Evolutionary conservation across 2,888 invertebrate genomes (phyloP).

Genomic region (Coelogynopora nodosa): DNA sequence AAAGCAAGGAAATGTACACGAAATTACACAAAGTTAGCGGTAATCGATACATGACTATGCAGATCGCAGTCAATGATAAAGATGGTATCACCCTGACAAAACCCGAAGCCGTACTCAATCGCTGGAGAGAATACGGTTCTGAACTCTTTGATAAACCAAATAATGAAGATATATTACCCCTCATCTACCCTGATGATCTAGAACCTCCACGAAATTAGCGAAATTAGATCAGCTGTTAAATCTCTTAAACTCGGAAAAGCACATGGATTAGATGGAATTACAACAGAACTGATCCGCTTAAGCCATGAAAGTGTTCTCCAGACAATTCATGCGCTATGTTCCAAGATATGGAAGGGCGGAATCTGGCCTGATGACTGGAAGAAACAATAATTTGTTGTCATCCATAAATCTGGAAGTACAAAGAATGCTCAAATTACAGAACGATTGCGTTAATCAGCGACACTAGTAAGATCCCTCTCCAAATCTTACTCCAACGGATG

Average conservation of each 20-base stretch:
- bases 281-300: neutral
- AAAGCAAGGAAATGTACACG: neutral
- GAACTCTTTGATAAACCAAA: neutral
- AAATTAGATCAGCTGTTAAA: neutral
- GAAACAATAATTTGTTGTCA: too few species aligned
- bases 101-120: neutral
- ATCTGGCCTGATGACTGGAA: neutral
- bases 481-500: too few species aligned
- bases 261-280: neutral
- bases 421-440: too few species aligned
- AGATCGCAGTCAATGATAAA: neutral
- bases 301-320: neutral
- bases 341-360: neutral
- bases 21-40: neutral
- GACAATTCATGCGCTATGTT: neutral
- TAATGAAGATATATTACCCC: neutral
- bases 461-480: too few species aligned
- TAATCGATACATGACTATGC: neutral
- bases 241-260: neutral
- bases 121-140: neutral
- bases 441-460: too few species aligned
- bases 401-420: too few species aligned
- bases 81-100: neutral
- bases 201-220: neutral
- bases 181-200: neutral